phyloP scores from a whole-genome alignment of 2,888 invertebrate species.

The Clistopyga incitator region DNA sequence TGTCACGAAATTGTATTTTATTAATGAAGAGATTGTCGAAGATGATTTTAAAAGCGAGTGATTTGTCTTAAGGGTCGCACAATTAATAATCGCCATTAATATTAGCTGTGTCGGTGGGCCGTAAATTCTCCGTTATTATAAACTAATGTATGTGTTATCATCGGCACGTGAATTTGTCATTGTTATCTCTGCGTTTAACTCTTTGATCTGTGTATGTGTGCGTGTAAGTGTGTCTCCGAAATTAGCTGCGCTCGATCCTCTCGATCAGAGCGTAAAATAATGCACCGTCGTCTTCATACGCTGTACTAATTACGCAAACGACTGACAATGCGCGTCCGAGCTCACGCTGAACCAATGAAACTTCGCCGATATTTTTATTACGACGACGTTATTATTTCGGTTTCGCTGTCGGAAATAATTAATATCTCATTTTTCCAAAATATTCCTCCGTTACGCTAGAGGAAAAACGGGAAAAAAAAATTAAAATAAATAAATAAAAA shows the following conservation, averaged over 20 bases:
- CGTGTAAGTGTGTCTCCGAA: conserved; percentile 33
- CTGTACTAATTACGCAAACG: conserved; percentile 23
- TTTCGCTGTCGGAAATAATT: not conserved
- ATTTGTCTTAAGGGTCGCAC: conserved; percentile 18
- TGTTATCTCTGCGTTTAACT: conserved; percentile 45
- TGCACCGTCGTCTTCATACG: conserved; percentile 8
- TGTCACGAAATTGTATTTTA: no score
- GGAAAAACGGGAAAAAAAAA: not conserved
- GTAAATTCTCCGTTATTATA: conserved; percentile 51
- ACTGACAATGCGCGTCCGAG: conserved; percentile 42
- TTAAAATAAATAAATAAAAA: no score
- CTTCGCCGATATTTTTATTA: conserved; percentile 37
- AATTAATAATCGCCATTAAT: conserved; percentile 49
- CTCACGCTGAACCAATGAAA: conserved; percentile 44
- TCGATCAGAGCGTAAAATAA: conserved; percentile 13
- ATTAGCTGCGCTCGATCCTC: conserved; percentile 2
- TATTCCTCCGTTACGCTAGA: not conserved
- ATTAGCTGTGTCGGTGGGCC: conserved; percentile 52
- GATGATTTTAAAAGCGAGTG: no score
- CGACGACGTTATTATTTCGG: conserved; percentile 9
- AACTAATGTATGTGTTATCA: conserved; percentile 56
- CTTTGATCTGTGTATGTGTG: conserved; percentile 47
- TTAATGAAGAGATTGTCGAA: no score
- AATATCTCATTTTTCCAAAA: not conserved
- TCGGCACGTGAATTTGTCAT: conserved; percentile 37